Percentiles rank a stretch among this genome's conserved stretches.
phyloP scores from a whole-genome alignment of 53 echinoderm and acorn worm genomes.

The Astropecten irregularis region DNA sequence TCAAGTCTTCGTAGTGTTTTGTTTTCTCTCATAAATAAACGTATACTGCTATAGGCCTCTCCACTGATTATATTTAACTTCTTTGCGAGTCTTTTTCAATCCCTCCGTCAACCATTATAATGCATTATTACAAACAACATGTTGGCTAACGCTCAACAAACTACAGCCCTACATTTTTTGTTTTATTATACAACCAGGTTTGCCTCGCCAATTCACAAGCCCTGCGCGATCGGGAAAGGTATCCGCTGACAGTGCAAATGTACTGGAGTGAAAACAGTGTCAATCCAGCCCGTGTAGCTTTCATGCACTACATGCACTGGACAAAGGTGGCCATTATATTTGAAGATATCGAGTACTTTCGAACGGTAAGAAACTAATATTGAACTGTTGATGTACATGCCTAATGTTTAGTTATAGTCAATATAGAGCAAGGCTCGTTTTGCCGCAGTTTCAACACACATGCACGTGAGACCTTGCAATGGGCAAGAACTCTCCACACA shows the following conservation, averaged over 20 bases:
- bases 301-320: conserved; percentile 40
- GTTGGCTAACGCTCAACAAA: background rate
- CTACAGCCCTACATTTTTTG: too few relatives aligned
- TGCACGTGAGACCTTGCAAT: too few relatives aligned
- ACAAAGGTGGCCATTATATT: conserved; percentile 48
- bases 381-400: too few relatives aligned
- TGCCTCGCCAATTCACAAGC: conserved; percentile 25
- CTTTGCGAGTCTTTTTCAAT: background rate
- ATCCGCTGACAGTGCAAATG: conserved; percentile 44
- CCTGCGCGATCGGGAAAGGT: conserved; percentile 31
- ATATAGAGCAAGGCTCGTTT: too few relatives aligned
- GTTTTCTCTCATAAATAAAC: too few relatives aligned
- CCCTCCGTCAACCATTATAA: background rate
- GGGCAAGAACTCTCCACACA: too few relatives aligned
- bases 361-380: conserved; percentile 19
- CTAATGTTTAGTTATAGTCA: too few relatives aligned
- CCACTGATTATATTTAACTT: background rate
- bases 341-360: conserved; percentile 49
- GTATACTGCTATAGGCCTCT: too few relatives aligned
- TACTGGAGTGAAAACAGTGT: conserved; percentile 50
- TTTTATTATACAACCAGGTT: background rate
- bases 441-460: too few relatives aligned
- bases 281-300: conserved; percentile 42
- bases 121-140: background rate
- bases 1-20: too few relatives aligned